These are phyloP conservation scores for Argynnis bischoffii DNA, from an alignment of 2,888 invertebrate genomes.

Conservation along the genomic window DNA sequence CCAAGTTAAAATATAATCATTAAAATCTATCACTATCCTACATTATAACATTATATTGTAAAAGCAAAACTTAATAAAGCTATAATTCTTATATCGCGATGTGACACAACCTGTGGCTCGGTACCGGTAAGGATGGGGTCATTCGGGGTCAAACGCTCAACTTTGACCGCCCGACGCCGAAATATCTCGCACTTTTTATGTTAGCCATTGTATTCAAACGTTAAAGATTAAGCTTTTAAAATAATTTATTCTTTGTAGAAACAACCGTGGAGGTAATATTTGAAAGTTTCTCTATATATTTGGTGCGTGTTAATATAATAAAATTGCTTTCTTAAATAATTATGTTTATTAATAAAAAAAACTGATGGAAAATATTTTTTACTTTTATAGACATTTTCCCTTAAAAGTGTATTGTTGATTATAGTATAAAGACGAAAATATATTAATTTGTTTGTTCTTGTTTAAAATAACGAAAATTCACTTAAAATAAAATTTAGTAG, in stretches of 20 bases:
- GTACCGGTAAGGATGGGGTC: conserved; percentile 55
- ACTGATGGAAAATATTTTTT: too few species aligned
- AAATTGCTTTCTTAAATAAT: too few species aligned
- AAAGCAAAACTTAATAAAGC: conserved; percentile 33
- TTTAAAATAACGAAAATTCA: too few species aligned
- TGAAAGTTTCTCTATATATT: background rate
- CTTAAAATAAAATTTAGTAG: too few species aligned
- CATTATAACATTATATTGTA: conserved; percentile 7
- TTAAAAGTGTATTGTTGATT: too few species aligned
- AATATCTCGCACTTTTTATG: conserved; percentile 46
- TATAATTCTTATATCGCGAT: conserved; percentile 34
- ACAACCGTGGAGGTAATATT: background rate
- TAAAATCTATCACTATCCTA: background rate
- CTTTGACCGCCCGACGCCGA: conserved; percentile 64
- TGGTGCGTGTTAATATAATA: too few species aligned
- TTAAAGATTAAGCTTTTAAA: conserved; percentile 21
- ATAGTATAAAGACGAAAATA: too few species aligned
- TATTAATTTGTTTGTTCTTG: too few species aligned
- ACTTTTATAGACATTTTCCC: too few species aligned
- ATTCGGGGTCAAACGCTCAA: conserved; percentile 70
- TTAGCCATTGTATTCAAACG: conserved; percentile 29
- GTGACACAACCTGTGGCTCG: conserved; percentile 32
- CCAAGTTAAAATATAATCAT: too few species aligned
- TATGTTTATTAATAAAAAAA: too few species aligned
- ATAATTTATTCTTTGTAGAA: conserved; percentile 18